Base-by-base conservation (phyloP, 2,113 vertebrate species). In the Hucho hucho region DNA sequence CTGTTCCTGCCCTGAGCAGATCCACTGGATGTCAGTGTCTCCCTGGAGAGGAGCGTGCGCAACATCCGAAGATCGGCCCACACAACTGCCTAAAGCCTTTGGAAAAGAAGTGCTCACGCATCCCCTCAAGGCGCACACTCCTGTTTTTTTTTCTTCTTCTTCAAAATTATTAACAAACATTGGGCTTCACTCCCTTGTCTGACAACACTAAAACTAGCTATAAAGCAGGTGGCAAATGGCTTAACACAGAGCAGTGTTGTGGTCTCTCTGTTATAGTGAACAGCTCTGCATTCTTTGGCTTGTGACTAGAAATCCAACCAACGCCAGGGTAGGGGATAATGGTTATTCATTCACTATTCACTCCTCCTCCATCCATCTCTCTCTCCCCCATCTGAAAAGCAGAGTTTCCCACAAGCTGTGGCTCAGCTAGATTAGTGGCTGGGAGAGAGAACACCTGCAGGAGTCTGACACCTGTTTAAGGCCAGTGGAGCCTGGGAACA, bases 401-500 rank as follows among this genome's bases (percentile, higher is more conserved):
- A 29, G 65, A 20, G 24, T 70, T 78, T 83, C 53, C 64, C 68
- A 24, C 47, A 76, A 73, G 29, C n/a, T 71, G 65, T 64, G 53
- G 25, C 78, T 79, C 71, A 74, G 76, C 79, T 74, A 86, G 83
- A 90, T 85, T 90, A 83, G 32, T 89, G 85, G 85, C 82, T 92
- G 25, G 22, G 64, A 78, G 74, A 64, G 78, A 75, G 66, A 91
- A 91, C 90, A 94, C 91, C 91, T 94, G 91, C 72, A 85, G 1
- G 56, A 75, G 58, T 26, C 3, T 67, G 85, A 90, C 90, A 93
- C 89, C 88, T 94, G 90, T 82, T 93, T 85, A 73, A 75, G 37
- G 37, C 37, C 37, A 43, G 37, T 43, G 37, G 37, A 43, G 64
- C 80, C 70, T 87, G 67, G 37, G 64, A 87, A 88, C 72, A 29